Conservation (phyloP, 2,113 vertebrate genomes). For the Myrmecobius fasciatus region DNA sequence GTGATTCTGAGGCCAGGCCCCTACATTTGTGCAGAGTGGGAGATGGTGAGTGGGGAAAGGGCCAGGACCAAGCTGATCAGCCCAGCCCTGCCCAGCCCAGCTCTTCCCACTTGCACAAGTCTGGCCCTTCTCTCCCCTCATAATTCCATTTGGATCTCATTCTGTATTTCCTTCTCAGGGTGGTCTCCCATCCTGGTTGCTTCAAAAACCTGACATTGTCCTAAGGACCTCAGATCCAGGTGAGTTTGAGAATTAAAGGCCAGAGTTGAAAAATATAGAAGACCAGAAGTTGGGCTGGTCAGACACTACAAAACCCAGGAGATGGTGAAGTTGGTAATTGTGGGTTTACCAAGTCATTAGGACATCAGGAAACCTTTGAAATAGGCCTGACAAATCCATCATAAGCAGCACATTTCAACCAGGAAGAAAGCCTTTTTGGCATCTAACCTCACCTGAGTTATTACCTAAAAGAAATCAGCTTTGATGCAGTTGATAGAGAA, state of each 20-base stretch:
- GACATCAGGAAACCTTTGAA: background rate
- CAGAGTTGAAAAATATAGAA: background rate
- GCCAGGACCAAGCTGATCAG: background rate
- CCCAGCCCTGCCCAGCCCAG: background rate
- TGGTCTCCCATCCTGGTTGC: conserved; percentile 96
- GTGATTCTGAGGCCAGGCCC: conserved; percentile 97
- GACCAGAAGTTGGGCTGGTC: conserved; percentile 20
- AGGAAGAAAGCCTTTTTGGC: background rate
- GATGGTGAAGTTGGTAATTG: background rate
- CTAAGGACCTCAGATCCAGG: conserved; percentile 92
- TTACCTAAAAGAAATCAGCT: background rate
- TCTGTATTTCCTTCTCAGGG: conserved; percentile 85
- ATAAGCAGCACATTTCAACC: background rate
- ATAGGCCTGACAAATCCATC: background rate
- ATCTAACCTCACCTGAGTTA: background rate
- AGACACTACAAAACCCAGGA: conserved; percentile 1
- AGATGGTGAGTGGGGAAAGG: conserved; percentile 90
- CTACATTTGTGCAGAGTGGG: conserved; percentile 99
- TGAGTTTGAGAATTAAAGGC: conserved; percentile 74
- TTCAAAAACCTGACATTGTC: conserved; percentile 89
- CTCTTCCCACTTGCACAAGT: background rate
- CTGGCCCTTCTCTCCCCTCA: background rate
- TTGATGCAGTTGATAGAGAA: background rate
- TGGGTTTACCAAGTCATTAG: background rate
- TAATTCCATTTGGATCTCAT: background rate